These are phyloP conservation scores for Andrena minutula DNA, from an alignment of 2,888 invertebrate species.

Conservation along the genomic window DNA sequence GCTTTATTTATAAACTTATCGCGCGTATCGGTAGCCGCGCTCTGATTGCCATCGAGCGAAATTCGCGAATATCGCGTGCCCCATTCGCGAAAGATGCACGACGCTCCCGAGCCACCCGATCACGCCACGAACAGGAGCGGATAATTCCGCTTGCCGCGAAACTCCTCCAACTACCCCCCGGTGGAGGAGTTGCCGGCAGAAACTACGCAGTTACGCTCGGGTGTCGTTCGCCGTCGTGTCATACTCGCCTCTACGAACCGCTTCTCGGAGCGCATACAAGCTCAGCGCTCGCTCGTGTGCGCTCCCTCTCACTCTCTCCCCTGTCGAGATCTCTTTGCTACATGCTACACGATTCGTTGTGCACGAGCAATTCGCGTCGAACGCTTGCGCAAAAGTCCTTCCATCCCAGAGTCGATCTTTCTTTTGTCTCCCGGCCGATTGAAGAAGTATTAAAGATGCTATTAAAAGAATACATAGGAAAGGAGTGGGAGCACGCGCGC, in stretches of 20 bases:
- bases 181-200: conserved; percentile 66
- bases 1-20: neutral
- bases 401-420: conserved; percentile 16
- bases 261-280: conserved; percentile 58
- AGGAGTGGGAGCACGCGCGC: neutral
- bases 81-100: neutral
- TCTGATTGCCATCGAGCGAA: neutral
- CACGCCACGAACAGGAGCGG: neutral
- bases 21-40: neutral
- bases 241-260: conserved; percentile 68
- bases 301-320: conserved; percentile 65
- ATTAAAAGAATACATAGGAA: no score
- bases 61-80: neutral
- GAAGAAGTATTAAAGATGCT: neutral
- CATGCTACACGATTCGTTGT: conserved; percentile 63
- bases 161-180: conserved; percentile 60
- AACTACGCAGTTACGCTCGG: conserved; percentile 83
- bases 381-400: conserved; percentile 43
- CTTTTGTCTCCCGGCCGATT: neutral
- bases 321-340: conserved; percentile 66
- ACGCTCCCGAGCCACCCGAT: neutral
- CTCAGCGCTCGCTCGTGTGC: conserved; percentile 41
- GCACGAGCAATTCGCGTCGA: conserved; percentile 25
- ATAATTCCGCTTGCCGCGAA: conserved; percentile 11
- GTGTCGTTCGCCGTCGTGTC: conserved; percentile 73